Evolutionary conservation across 2,113 vertebrate species (phyloP).

Genomic region (Corythaeola cristata): DNA sequence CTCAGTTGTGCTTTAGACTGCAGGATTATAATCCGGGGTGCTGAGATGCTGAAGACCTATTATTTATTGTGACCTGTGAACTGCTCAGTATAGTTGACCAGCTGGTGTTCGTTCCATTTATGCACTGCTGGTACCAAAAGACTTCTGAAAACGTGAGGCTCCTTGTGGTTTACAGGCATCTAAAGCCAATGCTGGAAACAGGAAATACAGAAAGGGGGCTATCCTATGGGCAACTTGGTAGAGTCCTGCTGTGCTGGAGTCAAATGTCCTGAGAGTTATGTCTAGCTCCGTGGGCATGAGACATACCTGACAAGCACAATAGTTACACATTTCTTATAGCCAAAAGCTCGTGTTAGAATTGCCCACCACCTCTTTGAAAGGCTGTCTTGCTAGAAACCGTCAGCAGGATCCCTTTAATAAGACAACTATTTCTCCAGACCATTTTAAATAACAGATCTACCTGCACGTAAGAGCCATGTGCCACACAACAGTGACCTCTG

Average conservation of each 20-base stretch:
- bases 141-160: neutral
- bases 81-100: neutral
- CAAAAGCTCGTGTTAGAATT: neutral
- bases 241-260: neutral
- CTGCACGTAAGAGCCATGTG: neutral
- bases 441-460: neutral
- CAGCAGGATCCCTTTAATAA: neutral
- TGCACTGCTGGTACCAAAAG: neutral
- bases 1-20: neutral
- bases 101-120: neutral
- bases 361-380: neutral
- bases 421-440: neutral
- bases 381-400: neutral
- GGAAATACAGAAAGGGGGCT: neutral
- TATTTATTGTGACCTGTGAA: neutral
- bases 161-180: neutral
- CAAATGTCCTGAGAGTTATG: neutral
- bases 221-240: neutral
- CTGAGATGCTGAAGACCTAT: neutral
- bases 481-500: neutral
- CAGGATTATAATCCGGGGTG: neutral
- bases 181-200: neutral
- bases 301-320: neutral
- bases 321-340: neutral
- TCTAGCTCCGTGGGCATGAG: neutral